phyloP scores from a whole-genome alignment of 2,888 invertebrate species.

The Pasiphila rectangulata region DNA sequence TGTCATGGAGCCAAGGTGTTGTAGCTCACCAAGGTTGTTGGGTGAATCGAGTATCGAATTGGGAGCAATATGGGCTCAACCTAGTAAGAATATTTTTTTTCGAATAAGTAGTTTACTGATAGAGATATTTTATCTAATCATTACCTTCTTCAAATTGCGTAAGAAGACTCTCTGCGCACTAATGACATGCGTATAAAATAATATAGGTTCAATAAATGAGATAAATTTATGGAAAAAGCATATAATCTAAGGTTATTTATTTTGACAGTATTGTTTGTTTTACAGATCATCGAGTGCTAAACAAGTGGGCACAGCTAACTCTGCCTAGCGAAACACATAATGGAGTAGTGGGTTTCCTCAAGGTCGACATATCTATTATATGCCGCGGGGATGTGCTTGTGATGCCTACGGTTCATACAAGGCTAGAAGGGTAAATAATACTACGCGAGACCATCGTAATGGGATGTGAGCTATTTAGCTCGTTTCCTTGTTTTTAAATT shows the following conservation, averaged over 20 bases:
- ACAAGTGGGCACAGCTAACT: conserved; percentile 91
- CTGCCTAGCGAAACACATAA: conserved; percentile 81
- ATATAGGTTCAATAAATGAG: no score
- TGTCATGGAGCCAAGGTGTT: conserved; percentile 75
- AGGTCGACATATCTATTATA: conserved; percentile 88
- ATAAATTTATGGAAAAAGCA: no score
- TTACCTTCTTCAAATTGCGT: no score
- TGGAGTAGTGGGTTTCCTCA: conserved; percentile 87
- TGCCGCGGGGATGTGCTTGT: conserved; percentile 85
- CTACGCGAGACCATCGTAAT: no score
- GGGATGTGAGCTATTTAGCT: no score
- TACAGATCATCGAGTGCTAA: conserved; percentile 88
- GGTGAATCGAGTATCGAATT: conserved; percentile 84
- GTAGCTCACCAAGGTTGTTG: conserved; percentile 72
- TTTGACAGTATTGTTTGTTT: no score
- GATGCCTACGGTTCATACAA: conserved; percentile 60
- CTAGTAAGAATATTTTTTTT: conserved; percentile 72
- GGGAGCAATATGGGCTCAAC: conserved; percentile 86
- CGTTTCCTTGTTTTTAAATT: no score
- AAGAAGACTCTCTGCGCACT: no score
- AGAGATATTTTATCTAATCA: no score
- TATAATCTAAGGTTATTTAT: no score
- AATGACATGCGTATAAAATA: no score
- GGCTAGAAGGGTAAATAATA: conserved; percentile 52
- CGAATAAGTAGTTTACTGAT: no score